Conservation (phyloP, 1,140 invertebrate genomes). For the Drosophila oshimai region DNA sequence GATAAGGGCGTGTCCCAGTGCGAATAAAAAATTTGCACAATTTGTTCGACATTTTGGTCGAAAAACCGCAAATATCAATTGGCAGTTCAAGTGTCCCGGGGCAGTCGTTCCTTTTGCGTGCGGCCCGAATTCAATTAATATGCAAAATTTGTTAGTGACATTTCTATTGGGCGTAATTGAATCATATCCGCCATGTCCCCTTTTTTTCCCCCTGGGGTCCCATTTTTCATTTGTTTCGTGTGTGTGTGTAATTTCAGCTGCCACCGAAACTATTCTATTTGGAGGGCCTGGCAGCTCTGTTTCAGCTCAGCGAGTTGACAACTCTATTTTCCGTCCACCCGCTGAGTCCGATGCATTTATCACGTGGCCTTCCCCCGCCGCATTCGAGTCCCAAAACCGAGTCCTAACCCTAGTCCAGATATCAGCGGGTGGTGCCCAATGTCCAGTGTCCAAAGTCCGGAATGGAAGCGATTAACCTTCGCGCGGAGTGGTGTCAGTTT, state of each 20-base stretch:
- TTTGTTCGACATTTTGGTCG: conserved; percentile 70
- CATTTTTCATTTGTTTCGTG: conserved; percentile 19
- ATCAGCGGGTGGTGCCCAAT: conserved; percentile 62
- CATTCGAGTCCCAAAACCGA: background rate
- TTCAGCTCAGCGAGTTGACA: conserved; percentile 44
- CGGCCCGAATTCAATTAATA: conserved; percentile 56
- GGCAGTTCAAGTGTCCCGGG: conserved; percentile 57
- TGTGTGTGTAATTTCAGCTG: conserved; percentile 31
- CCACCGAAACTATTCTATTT: conserved; percentile 9
- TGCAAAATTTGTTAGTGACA: conserved; percentile 51
- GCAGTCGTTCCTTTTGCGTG: background rate
- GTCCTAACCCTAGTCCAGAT: conserved; percentile 39
- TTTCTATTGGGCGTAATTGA: conserved; percentile 67
- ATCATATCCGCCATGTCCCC: conserved; percentile 39
- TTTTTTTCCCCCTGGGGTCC: conserved; percentile 1
- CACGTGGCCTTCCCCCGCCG: conserved; percentile 13
- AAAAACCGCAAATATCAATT: conserved; percentile 80
- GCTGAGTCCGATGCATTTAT: conserved; percentile 54
- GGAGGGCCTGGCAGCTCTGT: conserved; percentile 13
- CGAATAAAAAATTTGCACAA: conserved; percentile 29
- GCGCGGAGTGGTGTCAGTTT: conserved; percentile 65
- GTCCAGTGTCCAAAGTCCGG: conserved; percentile 27
- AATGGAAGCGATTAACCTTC: conserved; percentile 48
- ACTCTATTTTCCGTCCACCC: conserved; percentile 58
- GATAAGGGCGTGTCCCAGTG: conserved; percentile 62